These are phyloP conservation scores for Parapristionchus giblindavisi DNA, from an alignment of 2,888 invertebrate species.

Conservation along the genomic window DNA sequence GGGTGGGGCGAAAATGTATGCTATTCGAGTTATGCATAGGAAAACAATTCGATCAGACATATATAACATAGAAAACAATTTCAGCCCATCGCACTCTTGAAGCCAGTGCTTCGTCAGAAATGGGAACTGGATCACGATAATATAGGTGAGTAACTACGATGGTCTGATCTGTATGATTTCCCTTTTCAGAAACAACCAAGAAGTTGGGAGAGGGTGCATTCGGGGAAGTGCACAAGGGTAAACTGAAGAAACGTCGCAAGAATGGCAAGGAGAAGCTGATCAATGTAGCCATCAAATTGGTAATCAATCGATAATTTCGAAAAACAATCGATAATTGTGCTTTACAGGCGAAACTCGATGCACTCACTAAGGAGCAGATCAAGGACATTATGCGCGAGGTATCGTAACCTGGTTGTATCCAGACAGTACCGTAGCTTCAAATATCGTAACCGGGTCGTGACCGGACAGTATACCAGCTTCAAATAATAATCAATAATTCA, in stretches of 20 bases:
- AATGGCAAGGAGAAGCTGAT: slow-evolving; percentile 7
- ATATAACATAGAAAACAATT: no score
- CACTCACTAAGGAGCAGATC: slow-evolving; percentile 36
- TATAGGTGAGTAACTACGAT: slow-evolving; percentile 7
- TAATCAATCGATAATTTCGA: neutral
- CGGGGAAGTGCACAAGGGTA: slow-evolving; percentile 26
- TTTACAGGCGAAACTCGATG: slow-evolving; percentile 35
- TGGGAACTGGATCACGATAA: slow-evolving; percentile 32
- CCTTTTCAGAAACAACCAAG: slow-evolving; percentile 20
- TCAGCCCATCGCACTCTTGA: neutral
- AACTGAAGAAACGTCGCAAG: slow-evolving; percentile 5
- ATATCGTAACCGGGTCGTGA: no score
- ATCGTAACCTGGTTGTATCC: no score
- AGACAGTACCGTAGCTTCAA: no score
- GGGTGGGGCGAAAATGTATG: no score
- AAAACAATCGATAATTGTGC: neutral
- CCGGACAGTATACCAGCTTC: no score
- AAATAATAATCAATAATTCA: neutral
- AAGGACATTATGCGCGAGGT: slow-evolving; percentile 38
- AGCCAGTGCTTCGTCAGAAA: slow-evolving; percentile 2
- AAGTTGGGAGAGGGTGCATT: slow-evolving; percentile 35
- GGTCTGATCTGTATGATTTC: neutral
- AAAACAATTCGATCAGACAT: no score
- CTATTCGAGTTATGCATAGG: no score
- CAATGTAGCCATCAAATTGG: slow-evolving; percentile 25